A percentile compares a stretch with the other conserved stretches of the same genome.
Evolutionary conservation across 1,140 invertebrate species (phyloP).

Genomic region (Drosophila navojoa): DNA sequence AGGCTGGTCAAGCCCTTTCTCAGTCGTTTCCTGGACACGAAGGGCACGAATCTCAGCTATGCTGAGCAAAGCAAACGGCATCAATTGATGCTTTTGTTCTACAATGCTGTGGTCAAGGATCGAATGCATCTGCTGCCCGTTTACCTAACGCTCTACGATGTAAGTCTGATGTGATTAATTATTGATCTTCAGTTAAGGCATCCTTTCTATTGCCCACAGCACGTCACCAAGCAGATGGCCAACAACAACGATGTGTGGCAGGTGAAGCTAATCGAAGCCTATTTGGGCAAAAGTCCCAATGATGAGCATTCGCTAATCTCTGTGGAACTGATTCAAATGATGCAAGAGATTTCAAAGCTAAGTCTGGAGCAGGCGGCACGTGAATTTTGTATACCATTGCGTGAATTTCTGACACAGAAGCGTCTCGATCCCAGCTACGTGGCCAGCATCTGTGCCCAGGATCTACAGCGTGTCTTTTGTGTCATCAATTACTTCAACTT

Average conservation of each 20-base stretch:
- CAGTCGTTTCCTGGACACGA: constrained; percentile 86
- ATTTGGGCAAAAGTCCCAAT: constrained; percentile 36
- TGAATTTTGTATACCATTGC: constrained; percentile 53
- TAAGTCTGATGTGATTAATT: constrained; percentile 66
- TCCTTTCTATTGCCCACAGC: constrained; percentile 20
- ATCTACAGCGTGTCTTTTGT: constrained; percentile 84
- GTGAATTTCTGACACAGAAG: constrained; percentile 61
- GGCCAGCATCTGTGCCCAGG: constrained; percentile 56
- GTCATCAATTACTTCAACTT: constrained; percentile 87
- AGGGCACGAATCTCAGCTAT: constrained; percentile 49
- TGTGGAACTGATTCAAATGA: constrained; percentile 71
- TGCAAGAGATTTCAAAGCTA: constrained; percentile 69
- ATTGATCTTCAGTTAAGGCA: background rate
- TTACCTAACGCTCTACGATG: constrained; percentile 89
- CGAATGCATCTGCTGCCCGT: constrained; percentile 91
- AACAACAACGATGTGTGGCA: constrained; percentile 80
- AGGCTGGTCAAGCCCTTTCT: constrained; percentile 87
- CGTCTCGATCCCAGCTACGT: constrained; percentile 63
- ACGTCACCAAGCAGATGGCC: constrained; percentile 58
- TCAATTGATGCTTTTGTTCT: constrained; percentile 90
- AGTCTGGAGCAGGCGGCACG: constrained; percentile 57
- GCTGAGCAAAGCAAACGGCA: constrained; percentile 87
- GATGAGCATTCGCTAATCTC: constrained; percentile 65
- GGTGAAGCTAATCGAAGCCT: constrained; percentile 69
- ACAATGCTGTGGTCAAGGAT: constrained; percentile 94